phyloP scores from a whole-genome alignment of 2,888 invertebrate species.

The Calameuta pallipes region DNA sequence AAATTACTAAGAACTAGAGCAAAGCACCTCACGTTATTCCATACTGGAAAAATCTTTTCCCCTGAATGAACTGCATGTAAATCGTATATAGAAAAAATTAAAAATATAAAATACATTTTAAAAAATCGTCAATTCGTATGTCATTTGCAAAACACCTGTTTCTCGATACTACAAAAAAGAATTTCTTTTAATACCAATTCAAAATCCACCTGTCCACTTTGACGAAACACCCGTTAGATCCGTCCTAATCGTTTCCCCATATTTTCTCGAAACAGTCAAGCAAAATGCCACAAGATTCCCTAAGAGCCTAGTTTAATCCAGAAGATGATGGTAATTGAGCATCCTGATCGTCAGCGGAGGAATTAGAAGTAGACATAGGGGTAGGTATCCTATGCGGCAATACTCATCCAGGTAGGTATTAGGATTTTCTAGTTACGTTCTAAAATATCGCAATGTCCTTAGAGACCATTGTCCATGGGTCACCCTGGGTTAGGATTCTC shows the following conservation, averaged over 20 bases:
- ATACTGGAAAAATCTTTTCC: not conserved
- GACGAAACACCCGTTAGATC: slow-evolving; percentile 17
- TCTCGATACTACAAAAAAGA: not conserved
- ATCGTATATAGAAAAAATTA: not conserved
- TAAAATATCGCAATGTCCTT: slow-evolving; percentile 59
- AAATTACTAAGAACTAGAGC: not conserved
- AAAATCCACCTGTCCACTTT: slow-evolving; percentile 25
- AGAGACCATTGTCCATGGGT: slow-evolving; percentile 38
- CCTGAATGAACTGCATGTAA: slow-evolving; percentile 11
- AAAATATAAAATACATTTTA: slow-evolving; percentile 3
- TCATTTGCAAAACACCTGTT: not conserved
- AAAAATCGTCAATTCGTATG: slow-evolving; percentile 12
- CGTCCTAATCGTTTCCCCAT: slow-evolving; percentile 28
- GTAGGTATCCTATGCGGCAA: not conserved
- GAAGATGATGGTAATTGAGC: not conserved
- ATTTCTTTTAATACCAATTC: not conserved
- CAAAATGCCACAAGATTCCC: not conserved
- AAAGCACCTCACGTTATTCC: not conserved
- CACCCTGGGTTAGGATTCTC: slow-evolving; percentile 4
- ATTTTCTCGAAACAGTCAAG: slow-evolving; percentile 5
- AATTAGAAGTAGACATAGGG: not conserved
- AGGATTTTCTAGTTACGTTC: slow-evolving; percentile 45
- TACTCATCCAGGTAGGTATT: slow-evolving; percentile 32
- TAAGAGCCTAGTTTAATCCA: not conserved
- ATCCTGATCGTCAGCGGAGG: not conserved